Evolutionary conservation across 2,797 vertebrate species (phyloP).

Genomic region (Telmatherina bonti): DNA sequence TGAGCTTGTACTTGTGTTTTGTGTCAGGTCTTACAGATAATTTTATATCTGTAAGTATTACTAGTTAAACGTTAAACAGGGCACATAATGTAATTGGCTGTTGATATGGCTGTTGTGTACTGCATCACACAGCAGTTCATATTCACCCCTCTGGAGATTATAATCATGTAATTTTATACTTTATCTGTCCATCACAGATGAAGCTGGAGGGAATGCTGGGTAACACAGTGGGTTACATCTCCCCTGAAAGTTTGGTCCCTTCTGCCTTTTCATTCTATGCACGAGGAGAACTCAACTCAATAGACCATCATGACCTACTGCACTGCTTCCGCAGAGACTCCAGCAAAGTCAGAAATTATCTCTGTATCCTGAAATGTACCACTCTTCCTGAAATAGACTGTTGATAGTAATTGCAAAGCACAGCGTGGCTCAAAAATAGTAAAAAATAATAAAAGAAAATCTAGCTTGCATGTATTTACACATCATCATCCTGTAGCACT

Average conservation of each 20-base stretch:
- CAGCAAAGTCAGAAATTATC: constrained; percentile 82
- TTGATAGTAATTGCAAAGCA: constrained; percentile 18
- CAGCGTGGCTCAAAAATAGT: neutral
- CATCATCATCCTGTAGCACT: neutral
- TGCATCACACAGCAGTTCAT: neutral
- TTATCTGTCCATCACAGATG: constrained; percentile 67
- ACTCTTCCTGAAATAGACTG: constrained; percentile 77
- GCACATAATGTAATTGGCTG: neutral
- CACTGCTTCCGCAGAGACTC: constrained; percentile 84
- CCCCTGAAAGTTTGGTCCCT: constrained; percentile 56
- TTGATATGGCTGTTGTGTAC: no score
- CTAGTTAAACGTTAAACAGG: neutral
- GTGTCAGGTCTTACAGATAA: neutral
- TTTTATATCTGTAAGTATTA: neutral
- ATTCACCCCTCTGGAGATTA: neutral
- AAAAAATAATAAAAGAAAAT: neutral
- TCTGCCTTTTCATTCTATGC: constrained; percentile 50
- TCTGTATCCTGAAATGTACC: constrained; percentile 81
- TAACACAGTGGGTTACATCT: constrained; percentile 67
- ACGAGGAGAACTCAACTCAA: constrained; percentile 60
- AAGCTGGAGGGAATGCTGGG: constrained; percentile 78
- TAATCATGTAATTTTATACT: neutral
- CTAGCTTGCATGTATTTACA: constrained; percentile 1
- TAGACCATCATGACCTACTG: constrained; percentile 80
- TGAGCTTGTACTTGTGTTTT: neutral